Percentiles rank a stretch among this genome's conserved stretches.
Conservation (phyloP, 2,113 vertebrate species). For the Holacanthus passer region DNA sequence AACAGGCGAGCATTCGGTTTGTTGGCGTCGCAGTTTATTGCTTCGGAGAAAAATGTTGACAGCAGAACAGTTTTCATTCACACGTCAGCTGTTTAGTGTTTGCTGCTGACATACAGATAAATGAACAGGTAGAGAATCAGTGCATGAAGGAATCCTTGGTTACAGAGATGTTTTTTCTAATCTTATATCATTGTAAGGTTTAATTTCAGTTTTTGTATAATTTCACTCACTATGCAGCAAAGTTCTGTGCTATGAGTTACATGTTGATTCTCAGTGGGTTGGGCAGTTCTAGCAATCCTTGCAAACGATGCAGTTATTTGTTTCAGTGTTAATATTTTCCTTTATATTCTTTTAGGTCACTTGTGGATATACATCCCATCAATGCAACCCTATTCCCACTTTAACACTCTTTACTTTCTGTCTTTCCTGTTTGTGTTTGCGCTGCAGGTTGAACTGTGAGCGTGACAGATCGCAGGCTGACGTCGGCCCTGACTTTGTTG, state of each 20-base stretch:
- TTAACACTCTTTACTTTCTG: no score
- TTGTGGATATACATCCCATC: background rate
- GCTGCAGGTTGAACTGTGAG: no score
- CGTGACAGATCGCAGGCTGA: no score
- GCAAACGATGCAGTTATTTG: background rate
- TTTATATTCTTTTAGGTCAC: background rate
- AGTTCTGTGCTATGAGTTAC: background rate
- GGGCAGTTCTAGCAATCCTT: background rate
- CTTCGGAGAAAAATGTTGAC: background rate
- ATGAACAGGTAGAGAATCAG: no score
- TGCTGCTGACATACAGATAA: no score
- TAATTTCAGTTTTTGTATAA: background rate
- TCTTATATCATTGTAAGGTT: background rate
- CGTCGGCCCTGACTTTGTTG: background rate
- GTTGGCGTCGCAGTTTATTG: background rate
- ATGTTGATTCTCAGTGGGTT: background rate
- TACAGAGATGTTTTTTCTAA: background rate
- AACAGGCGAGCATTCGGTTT: background rate
- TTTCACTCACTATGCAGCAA: background rate
- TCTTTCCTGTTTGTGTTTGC: no score
- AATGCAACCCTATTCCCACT: no score
- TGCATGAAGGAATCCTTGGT: no score
- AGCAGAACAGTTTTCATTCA: background rate
- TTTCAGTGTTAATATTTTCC: no score
- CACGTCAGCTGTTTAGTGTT: background rate